Evolutionary conservation across 2,888 invertebrate genomes (phyloP), one percentile per base, ranked within the genome.

Genomic region (Agonopterix heracliana): DNA sequence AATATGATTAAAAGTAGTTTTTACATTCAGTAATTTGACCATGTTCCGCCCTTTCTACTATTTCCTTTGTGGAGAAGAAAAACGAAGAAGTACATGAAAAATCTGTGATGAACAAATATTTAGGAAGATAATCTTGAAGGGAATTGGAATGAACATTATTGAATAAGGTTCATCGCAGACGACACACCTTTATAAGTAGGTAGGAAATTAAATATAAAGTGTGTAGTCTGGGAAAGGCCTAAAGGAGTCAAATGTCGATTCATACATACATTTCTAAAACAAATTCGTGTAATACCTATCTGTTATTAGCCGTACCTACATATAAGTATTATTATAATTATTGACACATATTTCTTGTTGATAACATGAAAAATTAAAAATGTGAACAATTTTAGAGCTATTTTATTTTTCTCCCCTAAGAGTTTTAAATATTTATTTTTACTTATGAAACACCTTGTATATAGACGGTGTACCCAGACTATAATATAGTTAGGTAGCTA

Each of bases 311-410:
- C 68, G 72, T 81, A 85, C 74, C 74, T 84, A 78, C 74, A 71
- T 78, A 64, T 87, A 85, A 86, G 85, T 86, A 87, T 87, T 85
- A 84, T 78, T 81, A 79, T 81, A 78, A 81, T 75, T 83, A 84
- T 81, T 83, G 82, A 81, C 73, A 83, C 76, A 74, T 77, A 78
- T 77, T 81, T 80, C 77, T 83, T 84, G 85, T 86, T 88, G 80
- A 78, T 80, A 78, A 78, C 73, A 78, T 79, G 76, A 66, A 76
- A 79, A 84, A 82, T 80, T 71, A 71, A 82, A 79, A 77, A 81
- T 72, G 76, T 81, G 81, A 83, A 82, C 78, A 77, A 77, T 71
- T n/a, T 54, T 26, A 26, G 26, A 26, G 26, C 7, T 26, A 26
- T 26, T 26, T 26, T 26, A 26, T 26, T 26, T 26, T 26, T 26